Evolutionary conservation across 1,140 invertebrate species (phyloP).

Genomic region (Bicyclus anynana): DNA sequence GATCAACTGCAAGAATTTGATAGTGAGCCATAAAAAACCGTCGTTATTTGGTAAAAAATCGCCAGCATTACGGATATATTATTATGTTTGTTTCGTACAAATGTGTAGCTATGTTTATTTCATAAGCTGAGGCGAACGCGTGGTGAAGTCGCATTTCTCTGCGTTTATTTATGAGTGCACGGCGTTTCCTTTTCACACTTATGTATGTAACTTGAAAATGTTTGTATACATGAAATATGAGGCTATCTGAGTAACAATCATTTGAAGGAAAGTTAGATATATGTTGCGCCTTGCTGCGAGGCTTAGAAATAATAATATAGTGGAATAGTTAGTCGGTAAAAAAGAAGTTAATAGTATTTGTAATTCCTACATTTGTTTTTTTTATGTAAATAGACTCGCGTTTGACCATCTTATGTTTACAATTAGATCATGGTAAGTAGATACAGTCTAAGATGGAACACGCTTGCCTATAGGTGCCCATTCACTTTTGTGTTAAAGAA

Average conservation of each 20-base stretch:
- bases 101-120: conserved; percentile 1
- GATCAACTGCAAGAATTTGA: background rate
- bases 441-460: no score
- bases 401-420: no score
- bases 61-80: background rate
- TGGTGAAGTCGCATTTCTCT: background rate
- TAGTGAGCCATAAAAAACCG: background rate
- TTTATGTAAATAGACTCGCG: no score
- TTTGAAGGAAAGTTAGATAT: background rate
- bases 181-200: background rate
- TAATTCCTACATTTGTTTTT: no score
- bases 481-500: no score
- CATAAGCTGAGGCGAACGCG: background rate
- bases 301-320: no score
- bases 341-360: no score
- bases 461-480: no score
- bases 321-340: no score
- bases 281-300: background rate
- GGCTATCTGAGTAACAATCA: background rate
- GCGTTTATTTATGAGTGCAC: conserved; percentile 5
- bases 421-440: no score
- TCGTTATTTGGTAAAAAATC: background rate
- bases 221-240: background rate
- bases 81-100: conserved; percentile 1
- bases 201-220: background rate